phyloP scores from a whole-genome alignment of 1,140 invertebrate species.

The Drosophila nannoptera region DNA sequence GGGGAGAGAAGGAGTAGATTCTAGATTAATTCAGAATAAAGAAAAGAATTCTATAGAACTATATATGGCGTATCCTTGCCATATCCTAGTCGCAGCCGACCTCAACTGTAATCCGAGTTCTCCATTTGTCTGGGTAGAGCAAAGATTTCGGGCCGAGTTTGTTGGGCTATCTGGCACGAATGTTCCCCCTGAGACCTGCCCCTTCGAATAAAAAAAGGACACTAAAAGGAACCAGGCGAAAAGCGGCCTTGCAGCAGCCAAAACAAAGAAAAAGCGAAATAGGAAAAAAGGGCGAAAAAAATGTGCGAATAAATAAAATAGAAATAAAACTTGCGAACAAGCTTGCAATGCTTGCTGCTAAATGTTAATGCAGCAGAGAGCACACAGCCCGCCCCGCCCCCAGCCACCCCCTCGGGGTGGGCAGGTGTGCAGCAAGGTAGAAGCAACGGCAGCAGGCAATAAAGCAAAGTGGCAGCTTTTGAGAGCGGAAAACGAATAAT shows the following conservation, averaged over 20 bases:
- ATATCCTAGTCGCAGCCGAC: too few relatives aligned
- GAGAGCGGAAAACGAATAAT: constrained; percentile 70
- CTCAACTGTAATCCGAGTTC: too few relatives aligned
- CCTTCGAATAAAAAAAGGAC: constrained; percentile 1
- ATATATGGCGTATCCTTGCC: too few relatives aligned
- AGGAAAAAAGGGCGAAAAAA: neutral
- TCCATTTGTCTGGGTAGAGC: neutral
- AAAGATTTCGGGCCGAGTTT: constrained; percentile 62
- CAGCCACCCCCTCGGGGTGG: constrained; percentile 21
- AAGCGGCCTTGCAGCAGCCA: constrained; percentile 38
- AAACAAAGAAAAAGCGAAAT: neutral
- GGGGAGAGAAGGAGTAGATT: too few relatives aligned
- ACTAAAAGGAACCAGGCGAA: constrained; percentile 20
- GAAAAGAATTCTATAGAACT: too few relatives aligned
- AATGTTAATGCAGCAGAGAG: constrained; percentile 2
- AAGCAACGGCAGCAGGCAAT: constrained; percentile 71
- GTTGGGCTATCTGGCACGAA: constrained; percentile 60
- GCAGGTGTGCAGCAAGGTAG: constrained; percentile 67
- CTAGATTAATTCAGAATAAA: too few relatives aligned
- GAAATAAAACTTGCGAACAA: constrained; percentile 61
- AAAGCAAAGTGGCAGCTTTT: constrained; percentile 72
- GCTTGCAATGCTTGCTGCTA: constrained; percentile 48
- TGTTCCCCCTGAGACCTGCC: constrained; percentile 59
- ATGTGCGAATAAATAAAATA: neutral
- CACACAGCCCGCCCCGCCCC: neutral